These are phyloP conservation scores for Clepsis dumicolana DNA, from an alignment of 2,888 invertebrate species.

Conservation along the genomic window DNA sequence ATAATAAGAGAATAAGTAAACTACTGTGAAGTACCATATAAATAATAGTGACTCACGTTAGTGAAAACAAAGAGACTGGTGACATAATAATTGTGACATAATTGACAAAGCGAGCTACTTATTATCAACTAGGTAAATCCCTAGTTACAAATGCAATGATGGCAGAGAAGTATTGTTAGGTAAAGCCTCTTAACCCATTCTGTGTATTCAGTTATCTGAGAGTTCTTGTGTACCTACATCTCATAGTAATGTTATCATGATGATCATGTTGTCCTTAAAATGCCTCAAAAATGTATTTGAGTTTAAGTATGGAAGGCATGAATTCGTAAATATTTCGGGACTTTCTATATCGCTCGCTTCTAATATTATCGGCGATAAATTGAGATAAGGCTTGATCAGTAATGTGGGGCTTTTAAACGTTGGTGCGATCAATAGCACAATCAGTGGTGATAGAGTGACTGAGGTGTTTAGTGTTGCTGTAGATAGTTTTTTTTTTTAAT, in stretches of 20 bases:
- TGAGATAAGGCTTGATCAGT: constrained; percentile 33
- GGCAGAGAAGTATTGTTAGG: background rate
- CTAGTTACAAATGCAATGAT: background rate
- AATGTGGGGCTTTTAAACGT: constrained; percentile 12
- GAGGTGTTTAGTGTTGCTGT: constrained; percentile 16
- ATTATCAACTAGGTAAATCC: background rate
- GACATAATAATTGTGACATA: background rate
- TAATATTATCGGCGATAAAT: constrained; percentile 34
- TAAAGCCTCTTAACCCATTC: background rate
- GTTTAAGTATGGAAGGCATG: background rate
- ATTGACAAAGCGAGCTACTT: background rate
- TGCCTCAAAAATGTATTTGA: background rate
- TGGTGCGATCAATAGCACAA: constrained; percentile 27
- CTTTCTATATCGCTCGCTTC: constrained; percentile 12
- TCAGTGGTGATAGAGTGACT: constrained; percentile 29
- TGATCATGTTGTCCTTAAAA: background rate
- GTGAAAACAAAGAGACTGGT: background rate
- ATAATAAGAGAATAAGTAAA: background rate
- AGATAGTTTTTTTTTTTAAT: constrained; percentile 8
- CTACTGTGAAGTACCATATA: background rate
- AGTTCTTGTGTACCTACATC: background rate
- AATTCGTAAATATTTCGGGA: background rate
- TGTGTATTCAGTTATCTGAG: background rate
- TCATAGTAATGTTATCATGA: background rate
- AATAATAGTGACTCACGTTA: background rate